A percentile compares a stretch with the other conserved stretches of the same genome.
Evolutionary conservation across 2,888 invertebrate genomes (phyloP).

Genomic region (Lithophane semibrunnea): DNA sequence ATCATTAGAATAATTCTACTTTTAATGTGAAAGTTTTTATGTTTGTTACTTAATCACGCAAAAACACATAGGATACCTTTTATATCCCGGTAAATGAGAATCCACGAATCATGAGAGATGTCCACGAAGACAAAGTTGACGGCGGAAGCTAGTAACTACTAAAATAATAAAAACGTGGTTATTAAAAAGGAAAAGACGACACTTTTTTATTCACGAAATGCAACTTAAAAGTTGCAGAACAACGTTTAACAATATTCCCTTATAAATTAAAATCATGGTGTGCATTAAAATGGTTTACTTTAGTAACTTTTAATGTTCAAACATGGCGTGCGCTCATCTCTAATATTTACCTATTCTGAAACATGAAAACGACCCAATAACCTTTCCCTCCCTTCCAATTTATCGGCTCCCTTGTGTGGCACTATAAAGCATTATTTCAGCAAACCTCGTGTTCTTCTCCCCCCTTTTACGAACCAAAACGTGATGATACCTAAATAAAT

Average conservation of each 20-base stretch:
- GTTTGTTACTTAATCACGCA: too few species aligned
- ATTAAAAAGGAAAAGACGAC: neutral
- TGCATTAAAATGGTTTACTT: neutral
- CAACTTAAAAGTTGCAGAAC: neutral
- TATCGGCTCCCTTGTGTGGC: conserved; percentile 18
- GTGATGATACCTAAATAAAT: conserved; percentile 36
- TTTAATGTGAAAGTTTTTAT: too few species aligned
- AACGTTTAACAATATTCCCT: neutral
- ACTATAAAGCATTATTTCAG: neutral
- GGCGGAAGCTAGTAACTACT: too few species aligned
- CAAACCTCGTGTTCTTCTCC: conserved; percentile 16
- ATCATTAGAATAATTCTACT: neutral
- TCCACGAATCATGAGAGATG: too few species aligned
- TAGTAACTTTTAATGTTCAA: neutral
- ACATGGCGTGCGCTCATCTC: neutral
- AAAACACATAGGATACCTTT: too few species aligned
- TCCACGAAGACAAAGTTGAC: too few species aligned
- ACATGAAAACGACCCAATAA: conserved; percentile 34
- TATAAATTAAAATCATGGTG: neutral
- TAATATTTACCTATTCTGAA: neutral
- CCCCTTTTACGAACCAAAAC: conserved; percentile 26
- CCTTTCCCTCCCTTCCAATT: conserved; percentile 30
- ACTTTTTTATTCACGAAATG: neutral
- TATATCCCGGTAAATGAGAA: too few species aligned
- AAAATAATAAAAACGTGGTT: neutral